Evolutionary conservation across 92 coral and sea anemone species (phyloP).

Genomic region (Epizoanthus fatuus): DNA sequence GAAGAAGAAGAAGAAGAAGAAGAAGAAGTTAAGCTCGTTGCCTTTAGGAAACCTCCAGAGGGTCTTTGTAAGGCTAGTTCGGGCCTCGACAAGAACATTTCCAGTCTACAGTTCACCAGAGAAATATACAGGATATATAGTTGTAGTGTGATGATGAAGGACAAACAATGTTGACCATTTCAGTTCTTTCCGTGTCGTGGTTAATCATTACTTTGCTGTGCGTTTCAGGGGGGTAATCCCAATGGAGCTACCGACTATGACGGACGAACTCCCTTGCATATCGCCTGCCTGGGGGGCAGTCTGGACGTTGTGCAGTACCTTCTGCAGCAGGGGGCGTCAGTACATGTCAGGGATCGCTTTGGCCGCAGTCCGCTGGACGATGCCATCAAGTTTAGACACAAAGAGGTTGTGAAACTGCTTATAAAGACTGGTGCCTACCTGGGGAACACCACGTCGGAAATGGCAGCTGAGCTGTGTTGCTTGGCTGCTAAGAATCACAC

Average conservation of each 20-base stretch:
- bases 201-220: too few relatives aligned
- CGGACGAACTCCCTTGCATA: constrained; percentile 95
- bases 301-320: constrained; percentile 80
- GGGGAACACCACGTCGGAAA: constrained; percentile 69
- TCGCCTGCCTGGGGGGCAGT: constrained; percentile 91
- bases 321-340: constrained; percentile 86
- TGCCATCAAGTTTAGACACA: constrained; percentile 86
- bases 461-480: constrained; percentile 92
- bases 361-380: constrained; percentile 91
- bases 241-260: constrained; percentile 88
- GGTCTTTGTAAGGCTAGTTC: too few relatives aligned
- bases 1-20: too few relatives aligned
- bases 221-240: constrained; percentile 82
- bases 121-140: too few relatives aligned
- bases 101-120: too few relatives aligned
- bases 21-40: too few relatives aligned
- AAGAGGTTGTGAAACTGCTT: constrained; percentile 82
- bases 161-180: too few relatives aligned
- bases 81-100: too few relatives aligned
- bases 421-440: constrained; percentile 82
- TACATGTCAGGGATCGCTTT: constrained; percentile 88
- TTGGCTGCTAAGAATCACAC: constrained; percentile 92
- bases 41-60: too few relatives aligned
- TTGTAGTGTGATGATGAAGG: too few relatives aligned
- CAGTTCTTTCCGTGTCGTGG: too few relatives aligned